Base-by-base conservation (phyloP, 1,140 invertebrate genomes). In the Colletes gigas region DNA sequence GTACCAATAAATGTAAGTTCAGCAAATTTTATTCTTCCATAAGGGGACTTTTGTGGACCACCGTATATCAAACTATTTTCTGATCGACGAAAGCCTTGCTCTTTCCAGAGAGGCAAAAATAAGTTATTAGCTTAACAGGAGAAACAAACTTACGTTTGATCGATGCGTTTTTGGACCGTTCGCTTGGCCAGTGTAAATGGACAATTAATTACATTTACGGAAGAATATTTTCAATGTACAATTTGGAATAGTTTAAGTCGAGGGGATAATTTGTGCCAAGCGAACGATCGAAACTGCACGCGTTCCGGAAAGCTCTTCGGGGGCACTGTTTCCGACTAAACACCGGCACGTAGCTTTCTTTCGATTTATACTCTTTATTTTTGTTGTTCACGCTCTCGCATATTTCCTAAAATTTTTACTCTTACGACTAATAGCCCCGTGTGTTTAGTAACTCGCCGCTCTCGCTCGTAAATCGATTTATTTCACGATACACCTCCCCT, bases 381-480 rank as follows among this genome's bases (percentile, higher is more conserved):
- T 30, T 30, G 30, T 30, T 30, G 30, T 41, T 85, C 55, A 78
- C 60, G 77, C 65, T 78, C 19, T 83, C 63, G 81, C 9, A 50
- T 57, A 21, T 59, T 30, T 30, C 30, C 30, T 30, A 30, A 30
- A 30, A 30, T 30, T 30, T 17, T 54, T 15, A 4, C 52, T 67
- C 41, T 52, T 15, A 39, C 17, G 17, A 12, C 10, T 50, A 17
- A 30, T 2, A 30, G 8, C 10, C 50, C 50, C 39, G 50, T 60
- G 50, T 55, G 19, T 73, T 63, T 63, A 21, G 59, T 78, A 78
- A 78, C 72, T 88, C 85, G 87, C 84, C 86, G 88, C 88, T 91
- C 85, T 89, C 86, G 88, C 86, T 91, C 85, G 72, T 80, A 73
- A 68, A 65, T 78, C 80, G 80, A 78, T 82, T n/a, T 47, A 65